Base-by-base conservation (phyloP, 2,797 vertebrate genomes). In the Syndactyla subalaris region DNA sequence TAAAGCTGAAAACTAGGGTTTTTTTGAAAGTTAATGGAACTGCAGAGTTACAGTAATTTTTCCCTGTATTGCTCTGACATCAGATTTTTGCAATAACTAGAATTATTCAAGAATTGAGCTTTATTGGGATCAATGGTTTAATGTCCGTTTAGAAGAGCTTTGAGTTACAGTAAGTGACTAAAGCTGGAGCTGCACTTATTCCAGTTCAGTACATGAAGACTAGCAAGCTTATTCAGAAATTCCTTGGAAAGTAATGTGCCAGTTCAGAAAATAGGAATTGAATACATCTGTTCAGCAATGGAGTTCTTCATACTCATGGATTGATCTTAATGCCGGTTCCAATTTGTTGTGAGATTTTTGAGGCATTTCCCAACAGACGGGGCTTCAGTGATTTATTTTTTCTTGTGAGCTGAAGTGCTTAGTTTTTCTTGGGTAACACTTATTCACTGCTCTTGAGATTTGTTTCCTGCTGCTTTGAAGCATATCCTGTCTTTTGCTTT, bases 311-410 rank as follows among this genome's bases (percentile, higher is more conserved):
- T 71, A 70, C 49, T 76, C 51, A 65, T 65, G 32, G 76, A 95
- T 94, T 92, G 85, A 95, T 96, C 95, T 94, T 94, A 80, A 81
- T 82, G 91, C 93, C 86, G 85, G 48, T 34, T 89, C 34, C 39
- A 92, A 91, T 95, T 92, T 73, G 59, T 67, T 88, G 11, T 59
- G 67, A 78, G 85, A 72, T 89, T 90, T 96, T 93, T 81, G 89
- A 95, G 73, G 52, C n/a, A 79, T 91, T 94, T 95, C 86, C 77
- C 79, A 88, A 41, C 54, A 87, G 95, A 81, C 29, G 49, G 24
- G 34, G 23, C 80, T 76, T 94, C 30, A 46, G 61, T 78, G 65
- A 88, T 93, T 81, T 92, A 58, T 88, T 89, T 85, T 89, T 74
- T 85, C 11, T 84, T 92, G 68, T 81, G 58, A 82, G 18, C 38